These are phyloP conservation scores for Lithobates pipiens DNA, from an alignment of 2,797 vertebrate species.

Conservation along the genomic window DNA sequence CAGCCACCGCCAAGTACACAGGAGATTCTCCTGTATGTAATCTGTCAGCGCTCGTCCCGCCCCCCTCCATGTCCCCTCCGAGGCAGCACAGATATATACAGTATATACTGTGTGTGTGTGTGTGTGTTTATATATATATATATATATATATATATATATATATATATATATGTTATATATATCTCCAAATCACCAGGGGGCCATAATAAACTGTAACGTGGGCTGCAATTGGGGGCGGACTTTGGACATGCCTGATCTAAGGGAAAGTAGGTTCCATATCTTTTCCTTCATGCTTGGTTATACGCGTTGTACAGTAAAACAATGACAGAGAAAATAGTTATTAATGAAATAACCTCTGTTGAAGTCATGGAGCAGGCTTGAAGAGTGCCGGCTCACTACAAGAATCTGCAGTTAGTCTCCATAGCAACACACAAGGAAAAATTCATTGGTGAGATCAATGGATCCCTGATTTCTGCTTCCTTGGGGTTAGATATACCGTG, in stretches of 20 bases:
- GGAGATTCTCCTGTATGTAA: too few species aligned
- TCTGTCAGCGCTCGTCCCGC: too few species aligned
- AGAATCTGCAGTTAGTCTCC: conserved; percentile 38
- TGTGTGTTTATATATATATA: too few species aligned
- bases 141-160: too few species aligned
- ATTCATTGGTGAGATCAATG: conserved; percentile 46
- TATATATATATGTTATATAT: too few species aligned
- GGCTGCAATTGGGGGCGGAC: too few species aligned
- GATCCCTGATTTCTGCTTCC: conserved; percentile 35
- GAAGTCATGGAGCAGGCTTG: conserved; percentile 5
- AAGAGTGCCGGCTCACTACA: conserved; percentile 6
- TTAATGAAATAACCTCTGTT: conserved; percentile 53
- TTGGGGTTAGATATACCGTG: conserved; percentile 20
- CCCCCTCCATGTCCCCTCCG: too few species aligned
- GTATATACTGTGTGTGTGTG: too few species aligned
- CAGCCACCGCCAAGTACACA: too few species aligned
- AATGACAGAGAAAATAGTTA: conserved; percentile 48
- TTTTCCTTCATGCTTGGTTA: conserved; percentile 36
- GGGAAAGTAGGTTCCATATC: conserved; percentile 12
- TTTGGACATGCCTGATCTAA: neutral
- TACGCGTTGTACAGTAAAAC: neutral
- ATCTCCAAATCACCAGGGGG: too few species aligned
- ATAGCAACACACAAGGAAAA: conserved; percentile 26
- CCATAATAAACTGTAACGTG: too few species aligned
- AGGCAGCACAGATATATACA: too few species aligned